Percentiles rank a stretch among this genome's conserved stretches.
Evolutionary conservation across 1,140 invertebrate genomes (phyloP).

Genomic region (Caenorhabditis tropicalis): DNA sequence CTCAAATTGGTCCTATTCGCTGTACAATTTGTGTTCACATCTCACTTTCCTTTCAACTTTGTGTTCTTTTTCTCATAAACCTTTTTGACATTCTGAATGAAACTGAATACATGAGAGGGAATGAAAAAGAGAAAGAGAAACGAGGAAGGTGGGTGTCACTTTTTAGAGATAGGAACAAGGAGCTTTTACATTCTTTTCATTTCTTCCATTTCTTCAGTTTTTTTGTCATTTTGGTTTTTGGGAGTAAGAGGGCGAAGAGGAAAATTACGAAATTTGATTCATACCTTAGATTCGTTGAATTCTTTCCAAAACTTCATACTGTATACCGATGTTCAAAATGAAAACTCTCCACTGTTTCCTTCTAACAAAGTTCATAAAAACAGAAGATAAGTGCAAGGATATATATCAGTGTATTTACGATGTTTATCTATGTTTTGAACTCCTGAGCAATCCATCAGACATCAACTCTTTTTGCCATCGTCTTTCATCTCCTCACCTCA

Average conservation of each 20-base stretch:
- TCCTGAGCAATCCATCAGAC: not conserved
- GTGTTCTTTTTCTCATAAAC: not conserved
- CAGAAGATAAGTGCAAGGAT: not conserved
- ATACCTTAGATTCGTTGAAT: no score
- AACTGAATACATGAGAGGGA: not conserved
- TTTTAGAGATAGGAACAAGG: not conserved
- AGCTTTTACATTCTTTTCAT: slow-evolving; percentile 1
- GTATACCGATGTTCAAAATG: no score
- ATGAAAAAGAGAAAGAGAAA: no score
- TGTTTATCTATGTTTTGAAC: slow-evolving; percentile 15
- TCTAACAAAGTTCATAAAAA: not conserved
- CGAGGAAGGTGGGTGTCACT: not conserved
- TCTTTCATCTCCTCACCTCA: not conserved
- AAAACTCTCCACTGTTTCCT: no score
- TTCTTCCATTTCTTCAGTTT: not conserved
- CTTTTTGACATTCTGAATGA: slow-evolving; percentile 11
- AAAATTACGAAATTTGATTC: no score
- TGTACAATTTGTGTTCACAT: not conserved
- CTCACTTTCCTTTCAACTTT: not conserved
- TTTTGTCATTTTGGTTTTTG: not conserved
- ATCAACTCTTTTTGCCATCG: not conserved
- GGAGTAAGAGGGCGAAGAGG: not conserved
- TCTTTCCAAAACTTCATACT: no score
- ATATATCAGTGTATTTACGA: not conserved
- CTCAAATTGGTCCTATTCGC: slow-evolving; percentile 10